Evolutionary conservation across 2,888 invertebrate species (phyloP), one percentile per base, ranked within the genome.

Genomic region (Cryptus armator): DNA sequence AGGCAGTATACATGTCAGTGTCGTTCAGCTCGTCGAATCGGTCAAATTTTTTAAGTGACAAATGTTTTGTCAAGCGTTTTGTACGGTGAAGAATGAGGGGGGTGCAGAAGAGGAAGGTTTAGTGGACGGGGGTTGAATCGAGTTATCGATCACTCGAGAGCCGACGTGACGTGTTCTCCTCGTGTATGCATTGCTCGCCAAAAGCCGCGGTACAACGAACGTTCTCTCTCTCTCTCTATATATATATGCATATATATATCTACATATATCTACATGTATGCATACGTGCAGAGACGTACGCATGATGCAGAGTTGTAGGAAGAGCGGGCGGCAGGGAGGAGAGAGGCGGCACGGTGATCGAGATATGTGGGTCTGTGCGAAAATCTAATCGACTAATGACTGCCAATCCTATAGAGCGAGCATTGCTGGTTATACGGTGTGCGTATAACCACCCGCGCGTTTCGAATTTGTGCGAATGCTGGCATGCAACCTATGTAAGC

Each of bases 331-430:
- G 72, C 24, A 62, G 44, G 59, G 24, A 24, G 19, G 16, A 10
- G 56, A 24, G 16, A 32, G 66, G 44, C 16, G 62, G 24, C 66
- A 88, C 88, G 88, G 86, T 87, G 87, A 87, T 87, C 89, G 89
- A 89, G 90, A 90, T 88, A 86, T 87, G 90, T 90, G 88, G 89
- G 82, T 83, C 88, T 82, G 84, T 71, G 79, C 86, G 88, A 85
- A 89, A 91, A 90, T 91, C 90, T 91, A 91, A 91, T 91, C 91
- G 89, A 88, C 90, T 91, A 91, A 91, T 91, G 91, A 91, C 91
- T 90, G 90, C 87, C 86, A 88, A 88, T 88, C 87, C 87, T 86
- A 71, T 80, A 77, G 51, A 48, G 74, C 37, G 59, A 74, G 66
- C 66, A 74, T 84, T 77, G 51, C 77, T 46, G 44, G 74, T 72